A percentile compares a stretch with the other conserved stretches of the same genome.
Evolutionary conservation across 2,113 vertebrate genomes (phyloP).

Genomic region (Euleptes europaea): DNA sequence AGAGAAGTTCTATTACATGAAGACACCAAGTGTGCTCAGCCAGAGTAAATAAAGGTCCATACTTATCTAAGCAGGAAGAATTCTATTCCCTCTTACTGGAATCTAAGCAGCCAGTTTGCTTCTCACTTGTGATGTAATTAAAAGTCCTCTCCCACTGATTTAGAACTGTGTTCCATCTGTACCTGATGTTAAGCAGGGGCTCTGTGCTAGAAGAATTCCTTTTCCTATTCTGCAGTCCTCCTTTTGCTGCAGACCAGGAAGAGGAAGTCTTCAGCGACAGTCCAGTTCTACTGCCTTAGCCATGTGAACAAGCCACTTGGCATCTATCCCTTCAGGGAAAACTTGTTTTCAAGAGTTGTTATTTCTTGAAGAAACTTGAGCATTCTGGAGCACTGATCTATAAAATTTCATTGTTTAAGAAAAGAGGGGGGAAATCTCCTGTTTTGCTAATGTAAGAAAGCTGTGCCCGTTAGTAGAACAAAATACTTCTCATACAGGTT

Average conservation of each 20-base stretch:
- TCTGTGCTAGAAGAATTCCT: background rate
- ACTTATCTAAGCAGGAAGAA: background rate
- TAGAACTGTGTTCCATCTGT: background rate
- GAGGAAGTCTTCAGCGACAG: background rate
- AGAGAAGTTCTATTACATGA: too few species aligned
- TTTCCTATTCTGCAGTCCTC: background rate
- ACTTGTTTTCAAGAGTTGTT: background rate
- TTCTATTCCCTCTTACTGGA: background rate
- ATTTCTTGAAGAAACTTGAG: background rate
- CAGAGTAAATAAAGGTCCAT: background rate
- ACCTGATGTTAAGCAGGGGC: background rate
- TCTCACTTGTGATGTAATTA: background rate
- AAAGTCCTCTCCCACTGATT: background rate
- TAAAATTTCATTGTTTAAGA: background rate
- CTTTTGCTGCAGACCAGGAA: background rate
- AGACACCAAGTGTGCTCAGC: too few species aligned
- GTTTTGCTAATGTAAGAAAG: background rate
- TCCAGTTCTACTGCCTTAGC: background rate
- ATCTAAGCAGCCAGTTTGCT: background rate
- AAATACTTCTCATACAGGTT: background rate
- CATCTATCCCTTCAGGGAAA: background rate
- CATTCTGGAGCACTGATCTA: background rate
- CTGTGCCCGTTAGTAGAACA: background rate
- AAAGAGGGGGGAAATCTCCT: background rate
- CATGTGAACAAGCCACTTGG: background rate